Base-by-base conservation (phyloP, 2,797 vertebrate genomes). In the Alectoris magna region DNA sequence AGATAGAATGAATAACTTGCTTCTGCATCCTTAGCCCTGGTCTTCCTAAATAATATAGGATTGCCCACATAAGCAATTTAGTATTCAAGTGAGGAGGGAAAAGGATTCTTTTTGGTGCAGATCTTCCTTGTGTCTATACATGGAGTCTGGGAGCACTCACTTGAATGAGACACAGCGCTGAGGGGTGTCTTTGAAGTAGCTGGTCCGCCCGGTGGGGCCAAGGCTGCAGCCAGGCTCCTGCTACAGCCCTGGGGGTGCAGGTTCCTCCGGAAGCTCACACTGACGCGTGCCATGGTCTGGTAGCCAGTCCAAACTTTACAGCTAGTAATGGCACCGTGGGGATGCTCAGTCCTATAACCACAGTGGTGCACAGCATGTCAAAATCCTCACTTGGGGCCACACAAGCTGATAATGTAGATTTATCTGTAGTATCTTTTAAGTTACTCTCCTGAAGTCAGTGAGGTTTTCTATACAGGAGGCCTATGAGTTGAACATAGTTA, bases 321-420 rank as follows among this genome's bases (percentile, higher is more conserved):
- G 24, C n/a, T 17, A 23, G 41, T 2, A 66, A 39, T 22, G 41
- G 75, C 76, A 60, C 72, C 31, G 16, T 1, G 0, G 17, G 53
- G 53, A 66, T 11, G 13, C 24, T 31, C 0, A 0, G 17, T 56
- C 21, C 63, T 36, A 14, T 3, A 43, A 31, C 27, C 44, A 48
- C 14, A 34, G 43, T 5, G 48, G 31, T 4, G 24, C 11, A 55
- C 70, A 69, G 84, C 24, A 59, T 70, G 59, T 23, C 16, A 49
- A 34, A 41, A 49, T 62, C 17, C 34, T 78, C 41, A 46, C 0
- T 0, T 34, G 55, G 64, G 17, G 38, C 63, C 53, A 72, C 48
- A 6, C 23, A 12, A 9, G 29, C 0, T 67, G 62, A 14, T 26
- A 34, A 58, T 6, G 8, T 7, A 75, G 43, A 58, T 23, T 53